A percentile compares a stretch with the other conserved stretches of the same genome.
Conservation (phyloP, 2,888 invertebrate species). For the Julus scandinavius region DNA sequence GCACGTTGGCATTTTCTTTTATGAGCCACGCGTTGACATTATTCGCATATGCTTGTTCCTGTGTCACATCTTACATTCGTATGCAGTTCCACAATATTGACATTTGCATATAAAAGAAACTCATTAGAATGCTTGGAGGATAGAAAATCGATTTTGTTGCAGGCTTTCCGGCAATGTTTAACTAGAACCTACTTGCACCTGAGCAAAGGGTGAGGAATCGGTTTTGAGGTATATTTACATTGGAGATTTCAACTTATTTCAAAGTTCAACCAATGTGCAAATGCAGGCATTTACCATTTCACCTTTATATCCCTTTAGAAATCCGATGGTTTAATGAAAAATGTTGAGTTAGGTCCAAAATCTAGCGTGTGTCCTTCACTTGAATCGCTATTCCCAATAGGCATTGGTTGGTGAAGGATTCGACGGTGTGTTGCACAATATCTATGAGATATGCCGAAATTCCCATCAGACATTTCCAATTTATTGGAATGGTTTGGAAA, state of each 20-base stretch:
- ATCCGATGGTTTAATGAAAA: not conserved
- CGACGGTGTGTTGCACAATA: not conserved
- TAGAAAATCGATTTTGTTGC: slow-evolving; percentile 1
- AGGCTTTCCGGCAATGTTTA: not conserved
- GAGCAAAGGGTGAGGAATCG: slow-evolving; percentile 5
- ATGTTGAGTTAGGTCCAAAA: not conserved
- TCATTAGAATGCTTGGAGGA: slow-evolving; percentile 34
- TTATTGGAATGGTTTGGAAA: not conserved
- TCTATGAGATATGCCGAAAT: not conserved
- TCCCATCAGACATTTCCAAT: not conserved
- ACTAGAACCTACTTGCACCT: slow-evolving; percentile 29
- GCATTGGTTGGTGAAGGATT: no score
- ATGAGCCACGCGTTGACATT: slow-evolving; percentile 24
- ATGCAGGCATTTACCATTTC: not conserved
- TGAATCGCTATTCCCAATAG: not conserved
- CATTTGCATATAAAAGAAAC: slow-evolving; percentile 36
- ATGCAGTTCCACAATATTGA: slow-evolving; percentile 43
- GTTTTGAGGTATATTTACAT: not conserved
- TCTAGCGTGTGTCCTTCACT: not conserved
- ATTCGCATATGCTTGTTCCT: not conserved
- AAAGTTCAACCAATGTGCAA: not conserved
- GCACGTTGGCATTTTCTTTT: slow-evolving; percentile 44
- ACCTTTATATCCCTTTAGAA: not conserved
- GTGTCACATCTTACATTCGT: slow-evolving; percentile 2
- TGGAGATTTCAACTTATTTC: not conserved